Evolutionary conservation across 2,888 invertebrate genomes (phyloP).

Genomic region (Drosophila kokeensis): DNA sequence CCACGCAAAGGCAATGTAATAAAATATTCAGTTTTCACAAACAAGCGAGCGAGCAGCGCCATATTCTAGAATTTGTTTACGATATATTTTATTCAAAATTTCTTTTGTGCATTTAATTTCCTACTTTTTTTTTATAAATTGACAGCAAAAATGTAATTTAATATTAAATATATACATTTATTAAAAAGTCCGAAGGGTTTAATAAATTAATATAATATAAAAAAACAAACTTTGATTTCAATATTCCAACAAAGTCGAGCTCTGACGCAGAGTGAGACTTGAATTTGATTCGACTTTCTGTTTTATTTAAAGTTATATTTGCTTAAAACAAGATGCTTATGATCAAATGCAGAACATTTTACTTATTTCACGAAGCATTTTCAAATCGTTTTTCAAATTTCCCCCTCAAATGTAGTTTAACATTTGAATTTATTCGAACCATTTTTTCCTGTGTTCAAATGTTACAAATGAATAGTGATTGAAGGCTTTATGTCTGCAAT

Average conservation of each 20-base stretch:
- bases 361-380: background rate
- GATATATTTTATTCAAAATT: slow-evolving; percentile 35
- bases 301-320: background rate
- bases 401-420: background rate
- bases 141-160: slow-evolving; percentile 14
- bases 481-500: background rate
- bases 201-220: background rate
- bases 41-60: slow-evolving; percentile 26
- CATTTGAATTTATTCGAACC: background rate
- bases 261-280: background rate
- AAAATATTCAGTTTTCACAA: slow-evolving; percentile 72
- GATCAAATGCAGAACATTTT: background rate
- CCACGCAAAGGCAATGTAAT: slow-evolving; percentile 59
- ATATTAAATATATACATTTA: background rate
- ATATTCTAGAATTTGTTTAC: slow-evolving; percentile 21
- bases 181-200: too few species aligned
- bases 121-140: slow-evolving; percentile 25
- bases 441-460: too few species aligned
- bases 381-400: background rate
- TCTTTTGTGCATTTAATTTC: slow-evolving; percentile 26
- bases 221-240: background rate
- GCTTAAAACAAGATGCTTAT: background rate
- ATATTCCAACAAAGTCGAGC: background rate
- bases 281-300: background rate
- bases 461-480: background rate